Evolutionary conservation across 1,140 invertebrate genomes (phyloP), one percentile per base, ranked within the genome.

Genomic region (Melanaphis sacchari): DNA sequence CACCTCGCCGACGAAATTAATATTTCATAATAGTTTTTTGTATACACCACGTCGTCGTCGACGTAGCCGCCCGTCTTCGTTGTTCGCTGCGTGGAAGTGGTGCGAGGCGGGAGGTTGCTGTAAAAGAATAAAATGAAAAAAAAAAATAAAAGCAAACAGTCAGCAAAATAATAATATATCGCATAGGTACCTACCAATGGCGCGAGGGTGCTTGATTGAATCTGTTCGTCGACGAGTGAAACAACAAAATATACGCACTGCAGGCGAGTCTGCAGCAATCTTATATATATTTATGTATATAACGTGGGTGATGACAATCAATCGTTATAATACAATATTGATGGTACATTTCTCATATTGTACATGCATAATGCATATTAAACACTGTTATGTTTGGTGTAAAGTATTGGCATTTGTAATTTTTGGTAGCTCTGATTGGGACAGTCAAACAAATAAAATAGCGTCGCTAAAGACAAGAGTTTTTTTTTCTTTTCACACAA

Each of bases 241-340:
- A 76, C 59, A 76, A n/a, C 59, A 76, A n/a, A 76, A 76, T n/a
- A 76, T n/a, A n/a, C 59, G 31, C 59, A 76, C 59, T 76, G 59
- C 59, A n/a, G 59, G 59, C n/a, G n/a, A 76, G 15, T 76, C 31
- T 76, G 11, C 31, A 76, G 59, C 15, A 76, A 18, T n/a, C n/a
- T 15, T 18, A 76, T 76, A 31, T 76, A 59, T 1, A 54, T 26
- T 0, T 54, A 49, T 49, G 15, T 11, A 66, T 66, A n/a, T 66
- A n/a, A 76, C 18, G 31, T 1, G 59, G 4, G 15, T 0, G 59
- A 76, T 76, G 59, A 76, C 31, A n/a, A 66, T 66, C 11, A 76
- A 76, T 76, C 59, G 15, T 76, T 76, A 31, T 18, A 76, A n/a
- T 76, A n/a, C 15, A 76, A 15, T n/a, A 76, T 76, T n/a, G 59